A percentile compares a stretch with the other conserved stretches of the same genome.
Conservation (phyloP, 2,113 vertebrate species). For the Tupaia chinensis region DNA sequence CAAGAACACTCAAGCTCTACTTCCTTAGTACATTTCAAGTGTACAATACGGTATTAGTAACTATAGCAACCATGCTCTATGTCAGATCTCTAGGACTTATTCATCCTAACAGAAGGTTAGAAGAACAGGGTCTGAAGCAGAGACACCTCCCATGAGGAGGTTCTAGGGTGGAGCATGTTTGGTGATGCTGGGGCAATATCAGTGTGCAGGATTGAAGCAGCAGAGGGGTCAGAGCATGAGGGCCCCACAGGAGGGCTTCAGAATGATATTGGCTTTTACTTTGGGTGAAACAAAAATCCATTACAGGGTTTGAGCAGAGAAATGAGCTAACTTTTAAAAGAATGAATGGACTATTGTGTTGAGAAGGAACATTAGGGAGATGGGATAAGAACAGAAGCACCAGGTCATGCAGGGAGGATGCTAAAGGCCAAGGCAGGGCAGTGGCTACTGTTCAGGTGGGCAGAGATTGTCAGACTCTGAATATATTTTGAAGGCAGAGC, state of each 20-base stretch:
- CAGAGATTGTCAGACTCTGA: neutral
- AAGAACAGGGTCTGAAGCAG: neutral
- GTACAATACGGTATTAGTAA: neutral
- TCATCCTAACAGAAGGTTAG: neutral
- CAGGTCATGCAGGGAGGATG: no score
- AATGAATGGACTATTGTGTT: neutral
- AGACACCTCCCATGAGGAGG: neutral
- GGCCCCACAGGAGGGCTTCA: neutral
- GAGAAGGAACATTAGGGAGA: neutral
- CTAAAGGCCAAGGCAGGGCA: accelerated
- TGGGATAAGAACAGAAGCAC: neutral
- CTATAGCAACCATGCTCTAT: neutral
- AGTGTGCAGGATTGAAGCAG: neutral
- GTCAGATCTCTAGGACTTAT: neutral
- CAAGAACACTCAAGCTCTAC: neutral
- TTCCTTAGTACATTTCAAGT: neutral
- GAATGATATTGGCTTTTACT: neutral
- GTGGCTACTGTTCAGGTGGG: neutral
- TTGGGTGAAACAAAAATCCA: neutral
- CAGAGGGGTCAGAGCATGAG: neutral
- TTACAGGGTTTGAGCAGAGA: neutral
- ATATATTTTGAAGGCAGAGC: neutral
- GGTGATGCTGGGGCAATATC: neutral
- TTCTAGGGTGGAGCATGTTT: no score
- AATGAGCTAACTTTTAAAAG: neutral